Percentiles rank a stretch among this genome's conserved stretches.
Conservation (phyloP, 2,888 invertebrate species). For the Euclidia mi region DNA sequence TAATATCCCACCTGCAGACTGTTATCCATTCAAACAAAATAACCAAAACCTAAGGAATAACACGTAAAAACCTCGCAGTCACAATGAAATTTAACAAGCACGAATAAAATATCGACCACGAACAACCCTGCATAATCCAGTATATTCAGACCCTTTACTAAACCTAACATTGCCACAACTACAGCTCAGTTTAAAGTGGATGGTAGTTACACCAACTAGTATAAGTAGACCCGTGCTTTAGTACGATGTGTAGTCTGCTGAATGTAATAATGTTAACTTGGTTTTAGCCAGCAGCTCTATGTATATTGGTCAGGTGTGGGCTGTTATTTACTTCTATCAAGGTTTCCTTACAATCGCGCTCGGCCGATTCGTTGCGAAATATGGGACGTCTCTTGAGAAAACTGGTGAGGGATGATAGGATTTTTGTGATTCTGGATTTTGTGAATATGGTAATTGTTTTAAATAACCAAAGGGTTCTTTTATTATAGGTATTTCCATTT, state of each 20-base stretch:
- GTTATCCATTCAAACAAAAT: constrained; percentile 60
- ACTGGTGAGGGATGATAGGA: constrained; percentile 61
- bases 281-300: constrained; percentile 34
- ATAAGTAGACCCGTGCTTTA: constrained; percentile 21
- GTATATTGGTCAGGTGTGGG: constrained; percentile 59
- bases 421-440: constrained; percentile 37
- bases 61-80: constrained; percentile 72
- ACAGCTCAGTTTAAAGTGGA: constrained; percentile 42
- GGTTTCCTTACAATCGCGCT: constrained; percentile 82
- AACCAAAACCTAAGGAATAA: constrained; percentile 58
- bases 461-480: neutral
- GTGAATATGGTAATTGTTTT: constrained; percentile 10
- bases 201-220: constrained; percentile 23
- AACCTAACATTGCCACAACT: constrained; percentile 18
- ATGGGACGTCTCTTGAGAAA: constrained; percentile 81
- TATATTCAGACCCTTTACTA: constrained; percentile 35
- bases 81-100: constrained; percentile 84
- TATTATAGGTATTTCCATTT: too few species aligned
- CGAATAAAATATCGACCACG: constrained; percentile 84
- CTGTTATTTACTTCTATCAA: constrained; percentile 72
- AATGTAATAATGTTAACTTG: constrained; percentile 24
- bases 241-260: constrained; percentile 11
- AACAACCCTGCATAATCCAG: constrained; percentile 66
- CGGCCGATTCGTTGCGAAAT: constrained; percentile 82
- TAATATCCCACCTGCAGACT: constrained; percentile 10